These are phyloP conservation scores for Tenodera sinensis DNA, from an alignment of 2,888 invertebrate genomes.

Conservation along the genomic window DNA sequence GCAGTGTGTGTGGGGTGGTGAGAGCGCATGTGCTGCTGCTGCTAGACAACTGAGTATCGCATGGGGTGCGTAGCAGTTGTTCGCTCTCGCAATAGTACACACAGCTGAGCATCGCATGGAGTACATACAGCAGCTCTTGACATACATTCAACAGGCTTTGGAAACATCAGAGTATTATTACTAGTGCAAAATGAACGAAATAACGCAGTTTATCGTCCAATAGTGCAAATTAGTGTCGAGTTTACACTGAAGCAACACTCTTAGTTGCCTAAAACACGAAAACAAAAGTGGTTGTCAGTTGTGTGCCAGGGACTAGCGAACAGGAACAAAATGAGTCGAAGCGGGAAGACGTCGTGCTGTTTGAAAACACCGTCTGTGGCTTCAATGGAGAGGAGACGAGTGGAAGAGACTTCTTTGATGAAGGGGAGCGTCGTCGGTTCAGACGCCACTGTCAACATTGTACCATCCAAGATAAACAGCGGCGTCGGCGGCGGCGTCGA, in stretches of 20 bases:
- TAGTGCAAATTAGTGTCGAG: background rate
- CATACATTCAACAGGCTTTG: too few relatives aligned
- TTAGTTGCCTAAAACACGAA: too few relatives aligned
- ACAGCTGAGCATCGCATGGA: background rate
- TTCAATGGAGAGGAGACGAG: background rate
- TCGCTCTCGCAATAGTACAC: too few relatives aligned
- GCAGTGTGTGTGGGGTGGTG: background rate
- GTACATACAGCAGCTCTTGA: too few relatives aligned
- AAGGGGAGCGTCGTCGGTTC: background rate
- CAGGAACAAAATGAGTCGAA: background rate
- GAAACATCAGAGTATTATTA: too few relatives aligned
- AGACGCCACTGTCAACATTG: background rate
- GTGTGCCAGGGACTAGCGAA: background rate
- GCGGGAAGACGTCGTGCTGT: background rate
- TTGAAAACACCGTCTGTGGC: conserved; percentile 1
- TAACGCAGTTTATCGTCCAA: background rate
- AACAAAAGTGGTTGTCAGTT: background rate
- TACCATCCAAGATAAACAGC: background rate
- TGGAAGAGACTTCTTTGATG: background rate
- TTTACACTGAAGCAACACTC: too few relatives aligned
- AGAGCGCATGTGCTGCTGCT: too few relatives aligned
- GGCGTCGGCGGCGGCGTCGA: background rate
- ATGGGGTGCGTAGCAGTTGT: background rate
- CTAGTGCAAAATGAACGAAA: too few relatives aligned
- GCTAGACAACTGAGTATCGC: background rate